Evolutionary conservation across 2,113 vertebrate species (phyloP).

Genomic region (Octodon degus): DNA sequence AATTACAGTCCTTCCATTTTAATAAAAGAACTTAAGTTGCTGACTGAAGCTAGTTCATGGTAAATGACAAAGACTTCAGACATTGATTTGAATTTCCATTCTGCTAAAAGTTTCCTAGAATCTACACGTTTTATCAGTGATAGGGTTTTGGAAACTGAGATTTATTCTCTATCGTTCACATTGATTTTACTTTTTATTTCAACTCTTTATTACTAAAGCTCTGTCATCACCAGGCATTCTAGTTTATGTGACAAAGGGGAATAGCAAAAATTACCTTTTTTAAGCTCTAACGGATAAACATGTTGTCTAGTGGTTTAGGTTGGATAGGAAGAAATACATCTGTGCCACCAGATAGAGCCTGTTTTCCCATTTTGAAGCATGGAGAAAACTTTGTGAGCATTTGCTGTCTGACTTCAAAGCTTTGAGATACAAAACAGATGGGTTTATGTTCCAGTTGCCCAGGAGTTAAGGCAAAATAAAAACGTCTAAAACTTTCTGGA

Average conservation of each 20-base stretch:
- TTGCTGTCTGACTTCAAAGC: not conserved
- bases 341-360: not conserved
- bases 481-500: not conserved
- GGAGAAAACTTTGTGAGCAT: not conserved
- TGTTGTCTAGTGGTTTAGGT: not conserved
- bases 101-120: no score
- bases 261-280: not conserved
- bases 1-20: conserved; percentile 2
- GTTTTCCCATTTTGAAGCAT: not conserved
- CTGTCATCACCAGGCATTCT: not conserved
- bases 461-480: conserved; percentile 24
- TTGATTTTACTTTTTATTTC: not conserved
- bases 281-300: not conserved
- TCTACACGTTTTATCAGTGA: not conserved
- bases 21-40: not conserved
- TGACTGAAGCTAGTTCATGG: no score
- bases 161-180: not conserved
- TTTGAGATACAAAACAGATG: not conserved
- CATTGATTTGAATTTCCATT: no score
- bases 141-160: not conserved
- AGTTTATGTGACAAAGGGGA: not conserved
- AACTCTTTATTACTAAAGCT: not conserved
- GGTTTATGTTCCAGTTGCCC: not conserved
- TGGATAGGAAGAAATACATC: not conserved
- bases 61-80: no score